A percentile compares a stretch with the other conserved stretches of the same genome.
These are phyloP conservation scores for Dolichopus griseipennis DNA, from an alignment of 2,888 invertebrate species.

Conservation along the genomic window DNA sequence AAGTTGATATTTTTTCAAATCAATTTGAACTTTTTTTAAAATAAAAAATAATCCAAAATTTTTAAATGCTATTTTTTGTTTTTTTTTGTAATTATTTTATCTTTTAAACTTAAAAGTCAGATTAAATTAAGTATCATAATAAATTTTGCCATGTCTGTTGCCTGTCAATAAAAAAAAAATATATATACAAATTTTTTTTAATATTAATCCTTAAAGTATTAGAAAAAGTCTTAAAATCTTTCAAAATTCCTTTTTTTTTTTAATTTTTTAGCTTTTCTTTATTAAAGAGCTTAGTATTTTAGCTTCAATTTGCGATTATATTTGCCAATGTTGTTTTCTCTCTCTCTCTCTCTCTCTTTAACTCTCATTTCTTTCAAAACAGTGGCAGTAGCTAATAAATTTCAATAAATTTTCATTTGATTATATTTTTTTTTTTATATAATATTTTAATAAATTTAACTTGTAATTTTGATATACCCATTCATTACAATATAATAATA, in stretches of 20 bases:
- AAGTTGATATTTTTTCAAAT: no score
- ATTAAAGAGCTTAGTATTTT: conserved; percentile 1
- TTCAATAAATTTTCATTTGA: background rate
- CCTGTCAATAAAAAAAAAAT: no score
- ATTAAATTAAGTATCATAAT: no score
- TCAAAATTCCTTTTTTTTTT: background rate
- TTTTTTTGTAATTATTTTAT: no score
- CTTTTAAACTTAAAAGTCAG: no score
- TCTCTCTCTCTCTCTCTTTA: background rate
- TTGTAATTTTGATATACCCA: background rate
- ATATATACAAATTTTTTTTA: no score
- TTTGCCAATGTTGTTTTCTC: background rate
- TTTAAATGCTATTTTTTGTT: no score
- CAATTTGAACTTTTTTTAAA: no score
- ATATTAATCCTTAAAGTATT: no score
- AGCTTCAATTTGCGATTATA: background rate
- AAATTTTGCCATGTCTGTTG: no score
- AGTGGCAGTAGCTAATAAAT: background rate
- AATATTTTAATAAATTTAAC: background rate
- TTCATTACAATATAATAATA: no score
- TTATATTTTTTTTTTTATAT: background rate
- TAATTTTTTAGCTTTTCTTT: background rate
- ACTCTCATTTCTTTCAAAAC: background rate
- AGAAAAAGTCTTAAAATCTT: background rate
- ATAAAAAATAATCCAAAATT: no score